Conservation (phyloP, 2,888 invertebrate species). For the Ophion ellenae region DNA sequence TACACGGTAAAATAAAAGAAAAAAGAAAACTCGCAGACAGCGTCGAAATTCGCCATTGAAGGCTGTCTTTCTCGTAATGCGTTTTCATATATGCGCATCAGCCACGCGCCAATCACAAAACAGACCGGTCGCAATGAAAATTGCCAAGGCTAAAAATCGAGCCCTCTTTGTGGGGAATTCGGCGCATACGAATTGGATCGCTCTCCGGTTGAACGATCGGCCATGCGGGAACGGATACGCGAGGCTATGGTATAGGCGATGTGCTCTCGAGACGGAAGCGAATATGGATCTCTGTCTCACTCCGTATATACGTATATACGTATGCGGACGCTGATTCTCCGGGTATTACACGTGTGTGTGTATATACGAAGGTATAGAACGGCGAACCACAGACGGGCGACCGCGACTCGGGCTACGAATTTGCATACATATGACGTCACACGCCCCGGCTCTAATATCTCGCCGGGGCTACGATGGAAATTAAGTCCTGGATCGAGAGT, state of each 20-base stretch:
- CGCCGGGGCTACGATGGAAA: slow-evolving; percentile 78
- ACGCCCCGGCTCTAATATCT: slow-evolving; percentile 80
- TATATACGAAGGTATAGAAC: slow-evolving; percentile 16
- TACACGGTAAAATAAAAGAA: too few relatives aligned
- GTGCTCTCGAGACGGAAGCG: slow-evolving; percentile 78
- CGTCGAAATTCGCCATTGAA: too few relatives aligned
- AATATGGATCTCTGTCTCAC: slow-evolving; percentile 55
- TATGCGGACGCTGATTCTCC: slow-evolving; percentile 19
- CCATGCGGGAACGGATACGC: slow-evolving; percentile 76
- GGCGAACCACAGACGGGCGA: slow-evolving; percentile 55
- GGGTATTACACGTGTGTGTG: slow-evolving; percentile 27
- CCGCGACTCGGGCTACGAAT: slow-evolving; percentile 74
- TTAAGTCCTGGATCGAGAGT: slow-evolving; percentile 76
- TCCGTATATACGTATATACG: slow-evolving; percentile 18
- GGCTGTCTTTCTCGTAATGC: too few relatives aligned
- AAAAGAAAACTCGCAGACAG: too few relatives aligned
- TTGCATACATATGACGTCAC: slow-evolving; percentile 82
- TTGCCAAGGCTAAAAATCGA: background rate
- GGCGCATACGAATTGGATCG: slow-evolving; percentile 3
- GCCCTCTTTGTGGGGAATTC: background rate
- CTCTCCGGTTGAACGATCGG: slow-evolving; percentile 55
- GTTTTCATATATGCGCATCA: too few relatives aligned
- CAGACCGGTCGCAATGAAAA: too few relatives aligned
- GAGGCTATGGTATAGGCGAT: slow-evolving; percentile 72
- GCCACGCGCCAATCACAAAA: too few relatives aligned